Evolutionary conservation across 2,113 vertebrate species (phyloP).

Genomic region (Hystrix cristata): DNA sequence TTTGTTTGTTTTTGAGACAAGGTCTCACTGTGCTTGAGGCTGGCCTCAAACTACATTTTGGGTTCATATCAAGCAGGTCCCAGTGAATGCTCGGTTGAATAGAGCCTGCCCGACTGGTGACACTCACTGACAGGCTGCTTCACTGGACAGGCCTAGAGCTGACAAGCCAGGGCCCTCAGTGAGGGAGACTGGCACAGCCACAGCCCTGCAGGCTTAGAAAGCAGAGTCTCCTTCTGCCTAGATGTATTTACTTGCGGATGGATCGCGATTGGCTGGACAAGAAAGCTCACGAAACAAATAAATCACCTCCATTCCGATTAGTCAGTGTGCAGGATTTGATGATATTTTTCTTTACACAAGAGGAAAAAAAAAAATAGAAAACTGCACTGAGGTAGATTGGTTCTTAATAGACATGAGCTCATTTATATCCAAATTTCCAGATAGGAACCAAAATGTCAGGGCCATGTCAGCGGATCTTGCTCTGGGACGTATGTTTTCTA

Average conservation of each 20-base stretch:
- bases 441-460: neutral
- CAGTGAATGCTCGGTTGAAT: neutral
- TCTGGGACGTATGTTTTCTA: neutral
- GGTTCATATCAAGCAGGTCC: constrained; percentile 80
- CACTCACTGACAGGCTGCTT: no score
- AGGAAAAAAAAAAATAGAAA: neutral
- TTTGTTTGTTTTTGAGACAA: neutral
- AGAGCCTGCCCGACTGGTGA: no score
- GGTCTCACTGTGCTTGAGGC: neutral
- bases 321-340: neutral
- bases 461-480: neutral
- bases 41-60: neutral
- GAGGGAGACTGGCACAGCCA: neutral
- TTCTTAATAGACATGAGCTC: neutral
- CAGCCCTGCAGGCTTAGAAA: neutral
- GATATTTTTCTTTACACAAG: neutral
- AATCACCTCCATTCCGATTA: no score
- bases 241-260: neutral
- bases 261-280: neutral
- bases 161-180: neutral
- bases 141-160: neutral
- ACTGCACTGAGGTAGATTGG: neutral
- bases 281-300: neutral
- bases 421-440: neutral
- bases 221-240: neutral